These are phyloP conservation scores for Hypothenemus hampei DNA, from an alignment of 1,140 invertebrate species.

Conservation along the genomic window DNA sequence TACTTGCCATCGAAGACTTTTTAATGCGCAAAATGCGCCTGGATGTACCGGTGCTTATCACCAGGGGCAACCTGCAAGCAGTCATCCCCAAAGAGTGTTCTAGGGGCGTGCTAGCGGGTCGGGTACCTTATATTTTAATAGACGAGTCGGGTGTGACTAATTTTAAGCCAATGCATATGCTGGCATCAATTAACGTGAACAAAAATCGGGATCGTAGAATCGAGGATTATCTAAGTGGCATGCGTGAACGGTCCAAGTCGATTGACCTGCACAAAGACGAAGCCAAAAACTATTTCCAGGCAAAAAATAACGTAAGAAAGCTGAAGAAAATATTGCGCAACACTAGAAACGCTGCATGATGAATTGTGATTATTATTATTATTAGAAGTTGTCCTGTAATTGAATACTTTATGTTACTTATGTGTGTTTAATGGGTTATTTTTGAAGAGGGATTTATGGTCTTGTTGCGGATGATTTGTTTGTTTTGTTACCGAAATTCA, in stretches of 20 bases:
- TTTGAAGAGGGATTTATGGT: conserved; percentile 1
- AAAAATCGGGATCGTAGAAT: conserved; percentile 48
- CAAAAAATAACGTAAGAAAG: conserved; percentile 36
- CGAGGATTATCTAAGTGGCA: conserved; percentile 50
- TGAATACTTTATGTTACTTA: conserved; percentile 10
- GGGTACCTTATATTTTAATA: conserved; percentile 69
- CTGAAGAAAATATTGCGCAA: conserved; percentile 34
- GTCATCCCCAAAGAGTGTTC: conserved; percentile 71
- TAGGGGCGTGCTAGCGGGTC: conserved; percentile 65
- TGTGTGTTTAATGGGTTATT: conserved; percentile 13
- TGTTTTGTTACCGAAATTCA: not conserved
- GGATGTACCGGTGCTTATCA: conserved; percentile 61
- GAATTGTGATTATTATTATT: not conserved
- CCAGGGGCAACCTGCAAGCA: conserved; percentile 70
- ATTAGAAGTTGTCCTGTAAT: conserved; percentile 10
- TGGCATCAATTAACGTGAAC: conserved; percentile 61
- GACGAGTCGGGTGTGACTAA: conserved; percentile 71
- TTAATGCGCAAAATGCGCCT: conserved; percentile 57
- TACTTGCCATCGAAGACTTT: conserved; percentile 70
- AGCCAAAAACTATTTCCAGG: conserved; percentile 29
- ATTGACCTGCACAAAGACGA: conserved; percentile 28
- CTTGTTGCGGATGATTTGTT: not conserved
- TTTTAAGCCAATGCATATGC: conserved; percentile 71
- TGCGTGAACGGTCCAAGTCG: conserved; percentile 24
- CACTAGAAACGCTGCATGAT: conserved; percentile 35